A percentile compares a stretch with the other conserved stretches of the same genome.
phyloP scores from a whole-genome alignment of 2,113 vertebrate species.

The Pionites leucogaster region DNA sequence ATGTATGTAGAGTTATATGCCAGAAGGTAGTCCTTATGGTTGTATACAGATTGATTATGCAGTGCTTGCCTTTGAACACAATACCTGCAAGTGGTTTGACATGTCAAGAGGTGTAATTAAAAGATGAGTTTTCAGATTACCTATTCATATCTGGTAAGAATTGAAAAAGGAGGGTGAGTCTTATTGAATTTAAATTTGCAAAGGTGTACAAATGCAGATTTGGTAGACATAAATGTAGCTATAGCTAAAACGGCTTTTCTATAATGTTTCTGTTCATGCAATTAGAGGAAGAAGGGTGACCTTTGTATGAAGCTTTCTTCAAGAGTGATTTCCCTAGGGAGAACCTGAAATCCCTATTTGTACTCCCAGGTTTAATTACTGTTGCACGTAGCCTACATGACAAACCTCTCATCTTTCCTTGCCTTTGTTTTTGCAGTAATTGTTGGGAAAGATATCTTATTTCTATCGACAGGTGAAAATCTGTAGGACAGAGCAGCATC shows the following conservation, averaged over 20 bases:
- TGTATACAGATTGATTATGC: constrained; percentile 1
- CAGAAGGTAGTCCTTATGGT: not conserved
- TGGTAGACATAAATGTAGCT: constrained; percentile 40
- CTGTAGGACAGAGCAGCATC: not conserved
- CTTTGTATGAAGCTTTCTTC: constrained; percentile 21
- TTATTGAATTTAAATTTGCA: constrained; percentile 49
- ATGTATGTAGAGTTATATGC: not conserved
- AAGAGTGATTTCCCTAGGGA: constrained; percentile 5
- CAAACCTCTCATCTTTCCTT: not conserved
- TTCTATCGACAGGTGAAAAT: not conserved
- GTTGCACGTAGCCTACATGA: not conserved
- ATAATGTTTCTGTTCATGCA: constrained; percentile 24
- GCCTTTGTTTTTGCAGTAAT: not conserved
- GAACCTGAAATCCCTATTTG: not conserved
- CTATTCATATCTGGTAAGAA: constrained; percentile 26
- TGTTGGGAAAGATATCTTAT: not conserved
- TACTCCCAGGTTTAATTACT: constrained; percentile 37
- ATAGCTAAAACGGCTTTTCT: constrained; percentile 53
- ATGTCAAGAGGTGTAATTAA: constrained; percentile 44
- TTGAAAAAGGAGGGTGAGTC: constrained; percentile 25
- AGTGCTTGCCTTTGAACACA: constrained; percentile 15
- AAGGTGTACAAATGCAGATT: constrained; percentile 25
- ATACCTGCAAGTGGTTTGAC: not conserved
- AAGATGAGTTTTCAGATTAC: constrained; percentile 50
- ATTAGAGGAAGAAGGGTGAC: constrained; percentile 35